Evolutionary conservation across 2,113 vertebrate species (phyloP).

Genomic region (Hypocryptadius cinnamomeus): DNA sequence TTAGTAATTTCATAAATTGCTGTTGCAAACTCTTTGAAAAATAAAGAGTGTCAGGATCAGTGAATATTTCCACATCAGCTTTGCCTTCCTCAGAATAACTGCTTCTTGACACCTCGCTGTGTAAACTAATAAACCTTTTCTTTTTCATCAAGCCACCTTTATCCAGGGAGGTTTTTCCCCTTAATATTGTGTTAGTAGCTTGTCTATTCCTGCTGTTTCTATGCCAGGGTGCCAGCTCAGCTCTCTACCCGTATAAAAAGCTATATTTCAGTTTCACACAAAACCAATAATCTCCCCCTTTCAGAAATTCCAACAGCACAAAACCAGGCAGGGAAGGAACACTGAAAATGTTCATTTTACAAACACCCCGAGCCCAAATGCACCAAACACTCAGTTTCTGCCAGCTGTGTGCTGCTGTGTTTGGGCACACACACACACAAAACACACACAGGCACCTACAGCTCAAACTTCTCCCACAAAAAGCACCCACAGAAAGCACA

Average conservation of each 20-base stretch:
- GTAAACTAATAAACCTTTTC: not conserved
- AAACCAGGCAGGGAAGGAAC: not conserved
- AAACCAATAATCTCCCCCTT: not conserved
- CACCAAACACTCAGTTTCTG: not conserved
- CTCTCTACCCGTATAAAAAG: not conserved
- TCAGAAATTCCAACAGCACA: not conserved
- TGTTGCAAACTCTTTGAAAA: not conserved
- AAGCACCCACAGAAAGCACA: not conserved
- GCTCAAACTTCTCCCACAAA: not conserved
- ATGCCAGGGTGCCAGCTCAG: not conserved
- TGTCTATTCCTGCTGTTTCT: not conserved
- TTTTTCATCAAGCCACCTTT: not conserved
- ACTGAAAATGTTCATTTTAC: not conserved
- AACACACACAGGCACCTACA: not conserved
- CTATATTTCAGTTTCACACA: not conserved
- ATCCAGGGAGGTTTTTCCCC: not conserved
- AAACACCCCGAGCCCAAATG: not conserved
- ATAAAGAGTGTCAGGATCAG: not conserved
- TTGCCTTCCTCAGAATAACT: not conserved
- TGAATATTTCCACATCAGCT: not conserved
- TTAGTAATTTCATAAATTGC: not conserved
- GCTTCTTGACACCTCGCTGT: not conserved
- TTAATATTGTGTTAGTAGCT: not conserved
- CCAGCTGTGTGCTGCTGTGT: not conserved
- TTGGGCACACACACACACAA: not conserved